Evolutionary conservation across 2,113 vertebrate species (phyloP), one percentile per base, ranked within the genome.

Genomic region (Oncorhynchus tshawytscha): DNA sequence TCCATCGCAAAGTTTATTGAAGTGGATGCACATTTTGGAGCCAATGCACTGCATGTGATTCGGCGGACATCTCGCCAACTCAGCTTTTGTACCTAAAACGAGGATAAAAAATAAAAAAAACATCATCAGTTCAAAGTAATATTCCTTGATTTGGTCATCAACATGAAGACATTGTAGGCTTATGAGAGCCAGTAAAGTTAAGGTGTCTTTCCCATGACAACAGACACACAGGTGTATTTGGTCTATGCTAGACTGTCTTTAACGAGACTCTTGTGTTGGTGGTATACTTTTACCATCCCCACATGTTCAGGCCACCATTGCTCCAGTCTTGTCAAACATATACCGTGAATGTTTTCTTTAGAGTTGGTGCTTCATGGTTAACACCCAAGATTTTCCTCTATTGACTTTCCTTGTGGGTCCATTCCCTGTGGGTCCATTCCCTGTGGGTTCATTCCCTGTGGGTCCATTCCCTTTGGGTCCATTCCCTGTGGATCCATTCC

Each of bases 1-100:
- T 1, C 94, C 94, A 0, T 96, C 88, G 84, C 95, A 96, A 78
- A 96, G 89, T 57, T 92, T 94, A 57, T 93, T 94, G 77, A 94
- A 82, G 79, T 95, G 94, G 72, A 96, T 86, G 86, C 95, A 96
- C 69, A 75, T 87, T 59, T 75, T 91, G 22, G 92, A 88, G 22
- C 94, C 94, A 2, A 86, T 88, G 86, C 95, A 96, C 85, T 85
- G 81, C 31, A 96, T 73, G 15, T 94, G 93, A 91, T 96, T 95
- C 0, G 78, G 87, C 39, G 88, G 84, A 78, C 95, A 96, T 70
- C 90, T 93, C 79, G 92, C 83, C 82, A 91, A 86, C 75, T 86
- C 31, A 51, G 94, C 92, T 73, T 92, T 87, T 0, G 93, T 87
- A 89, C 95, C 95, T 96, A 81, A 66, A 86, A 86, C 60, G 79